Percentiles rank a stretch among this genome's conserved stretches.
Evolutionary conservation across 2,888 invertebrate genomes (phyloP).

Genomic region (Seladonia tumulorum): DNA sequence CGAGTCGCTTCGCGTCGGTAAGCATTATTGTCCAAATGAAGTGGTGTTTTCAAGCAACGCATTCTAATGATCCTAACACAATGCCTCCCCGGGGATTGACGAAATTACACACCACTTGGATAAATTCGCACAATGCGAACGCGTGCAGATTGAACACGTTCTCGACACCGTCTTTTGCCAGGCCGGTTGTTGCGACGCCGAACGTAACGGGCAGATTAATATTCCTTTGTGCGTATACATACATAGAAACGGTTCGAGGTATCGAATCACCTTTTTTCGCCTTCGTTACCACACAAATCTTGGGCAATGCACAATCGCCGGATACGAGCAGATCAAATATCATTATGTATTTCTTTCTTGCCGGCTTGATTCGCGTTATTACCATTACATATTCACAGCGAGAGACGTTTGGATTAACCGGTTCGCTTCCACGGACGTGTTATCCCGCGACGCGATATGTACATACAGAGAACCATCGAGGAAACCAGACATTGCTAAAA

Average conservation of each 20-base stretch:
- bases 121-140: neutral
- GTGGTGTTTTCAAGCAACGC: neutral
- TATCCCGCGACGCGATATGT: too few species aligned
- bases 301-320: neutral
- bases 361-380: too few species aligned
- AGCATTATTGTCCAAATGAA: slow-evolving; percentile 5
- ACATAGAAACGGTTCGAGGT: neutral
- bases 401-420: too few species aligned
- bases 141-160: neutral
- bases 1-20: slow-evolving; percentile 22
- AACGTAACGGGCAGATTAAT: neutral
- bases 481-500: too few species aligned
- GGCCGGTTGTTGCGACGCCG: neutral
- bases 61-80: neutral
- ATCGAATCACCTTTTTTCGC: neutral
- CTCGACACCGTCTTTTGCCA: neutral
- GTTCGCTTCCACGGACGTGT: too few species aligned
- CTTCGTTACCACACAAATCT: neutral
- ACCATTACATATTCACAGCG: too few species aligned
- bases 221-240: neutral
- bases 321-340: neutral
- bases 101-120: neutral
- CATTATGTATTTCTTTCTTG: neutral
- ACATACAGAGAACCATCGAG: too few species aligned
- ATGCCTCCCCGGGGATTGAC: neutral